These are phyloP conservation scores for Centropristis striata DNA, from an alignment of 2,113 vertebrate species.

Conservation along the genomic window DNA sequence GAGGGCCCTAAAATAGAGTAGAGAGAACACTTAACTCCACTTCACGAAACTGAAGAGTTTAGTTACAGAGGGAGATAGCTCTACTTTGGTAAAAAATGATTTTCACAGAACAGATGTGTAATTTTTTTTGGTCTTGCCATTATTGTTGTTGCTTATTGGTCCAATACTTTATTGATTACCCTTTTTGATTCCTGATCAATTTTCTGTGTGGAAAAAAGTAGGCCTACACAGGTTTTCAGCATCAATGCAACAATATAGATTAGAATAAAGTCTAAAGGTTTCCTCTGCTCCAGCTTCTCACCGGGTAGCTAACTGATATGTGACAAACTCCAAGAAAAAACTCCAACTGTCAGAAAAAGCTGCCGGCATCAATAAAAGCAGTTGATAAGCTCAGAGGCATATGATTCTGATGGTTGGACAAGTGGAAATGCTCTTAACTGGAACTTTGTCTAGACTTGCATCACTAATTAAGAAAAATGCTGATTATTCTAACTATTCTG, in stretches of 20 bases:
- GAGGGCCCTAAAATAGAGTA: constrained; percentile 89
- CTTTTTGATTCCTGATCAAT: too few relatives aligned
- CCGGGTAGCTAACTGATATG: constrained; percentile 40
- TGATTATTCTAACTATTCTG: neutral
- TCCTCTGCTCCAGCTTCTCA: constrained; percentile 39
- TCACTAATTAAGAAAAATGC: neutral
- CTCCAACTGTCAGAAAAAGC: too few relatives aligned
- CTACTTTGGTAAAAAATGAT: neutral
- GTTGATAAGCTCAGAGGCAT: too few relatives aligned
- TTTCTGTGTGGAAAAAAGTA: too few relatives aligned
- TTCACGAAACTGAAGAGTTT: constrained; percentile 18
- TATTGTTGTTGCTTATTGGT: too few relatives aligned
- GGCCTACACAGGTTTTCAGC: too few relatives aligned
- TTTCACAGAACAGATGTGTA: neutral
- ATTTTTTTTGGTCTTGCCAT: neutral
- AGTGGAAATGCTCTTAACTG: too few relatives aligned
- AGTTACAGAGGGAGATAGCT: constrained; percentile 10
- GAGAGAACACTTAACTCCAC: constrained; percentile 25
- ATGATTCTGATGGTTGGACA: neutral
- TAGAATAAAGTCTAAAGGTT: constrained; percentile 27
- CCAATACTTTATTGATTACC: too few relatives aligned
- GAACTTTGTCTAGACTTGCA: too few relatives aligned
- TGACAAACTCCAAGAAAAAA: constrained; percentile 27
- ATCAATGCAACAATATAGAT: too few relatives aligned
- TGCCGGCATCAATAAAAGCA: too few relatives aligned